Base-by-base conservation (phyloP, 2,797 vertebrate genomes). In the Streptopelia turtur region DNA sequence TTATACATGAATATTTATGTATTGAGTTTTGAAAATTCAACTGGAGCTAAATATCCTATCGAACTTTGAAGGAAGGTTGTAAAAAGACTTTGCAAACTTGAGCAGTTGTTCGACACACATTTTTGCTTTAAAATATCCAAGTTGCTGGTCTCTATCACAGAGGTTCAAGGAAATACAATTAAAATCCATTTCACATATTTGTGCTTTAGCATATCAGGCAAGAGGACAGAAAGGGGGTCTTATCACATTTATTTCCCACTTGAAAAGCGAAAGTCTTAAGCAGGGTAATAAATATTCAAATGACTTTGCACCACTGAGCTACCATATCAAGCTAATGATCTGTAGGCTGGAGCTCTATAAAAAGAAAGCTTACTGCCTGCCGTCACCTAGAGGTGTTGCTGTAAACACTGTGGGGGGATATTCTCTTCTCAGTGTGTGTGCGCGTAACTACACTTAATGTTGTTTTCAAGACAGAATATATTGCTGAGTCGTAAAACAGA, bases 281-380 rank as follows among this genome's bases (percentile, higher is more conserved):
- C 91, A 93, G 95, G 90, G 94, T 97, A 93, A 94, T 96, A 97
- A 97, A 95, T 97, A 89, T 95, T 97, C 88, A 96, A 89, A 91
- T 97, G 70, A 89, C 95, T 96, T 96, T 91, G 94, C 86, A 97
- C 93, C 97, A 97, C 97, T 88, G 83, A 98, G 96, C 86, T 88
- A 83, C 97, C 96, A 95, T 96, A 97, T 97, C 97, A 97, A 95
- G 92, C 96, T 97, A 97, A 97, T 97, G 97, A 97, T 97, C 97
- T 97, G 97, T 97, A 97, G 95, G 95, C 94, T 96, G 95, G 96
- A 97, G 96, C 94, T 96, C 95, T 96, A 96, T 97, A 95, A 96
- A 97, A 96, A 95, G 95, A 84, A 94, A 94, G 90, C 96, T 96
- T 90, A 90, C 93, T 97, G 95, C 95, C 96, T 97, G 93, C 97